Conservation (phyloP, 2,797 vertebrate genomes). For the Bovichtus diacanthus region DNA sequence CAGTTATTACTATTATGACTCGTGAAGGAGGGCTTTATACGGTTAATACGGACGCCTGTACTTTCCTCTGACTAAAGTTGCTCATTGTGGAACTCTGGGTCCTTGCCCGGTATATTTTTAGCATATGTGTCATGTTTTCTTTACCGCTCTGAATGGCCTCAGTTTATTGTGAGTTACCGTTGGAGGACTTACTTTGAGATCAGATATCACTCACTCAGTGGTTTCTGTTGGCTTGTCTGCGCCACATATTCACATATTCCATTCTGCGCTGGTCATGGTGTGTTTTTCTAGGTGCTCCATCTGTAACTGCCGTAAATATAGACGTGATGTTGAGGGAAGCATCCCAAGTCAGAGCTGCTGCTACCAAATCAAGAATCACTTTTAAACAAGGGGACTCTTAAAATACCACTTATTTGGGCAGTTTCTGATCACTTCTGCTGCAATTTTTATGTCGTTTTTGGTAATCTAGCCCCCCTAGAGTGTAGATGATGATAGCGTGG, state of each 20-base stretch:
- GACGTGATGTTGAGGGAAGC: conserved; percentile 15
- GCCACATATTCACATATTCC: conserved; percentile 70
- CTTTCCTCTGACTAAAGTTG: conserved; percentile 65
- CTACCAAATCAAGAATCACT: not conserved
- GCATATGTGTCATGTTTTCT: conserved; percentile 79
- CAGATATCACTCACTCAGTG: conserved; percentile 70
- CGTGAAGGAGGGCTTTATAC: conserved; percentile 26
- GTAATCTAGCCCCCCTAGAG: conserved; percentile 35
- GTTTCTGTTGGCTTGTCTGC: conserved; percentile 62
- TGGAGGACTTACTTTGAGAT: conserved; percentile 66
- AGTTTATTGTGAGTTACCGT: conserved; percentile 75
- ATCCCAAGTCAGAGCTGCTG: not conserved
- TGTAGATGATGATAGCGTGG: conserved; percentile 42
- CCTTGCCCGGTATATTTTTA: conserved; percentile 75
- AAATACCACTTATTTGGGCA: not conserved
- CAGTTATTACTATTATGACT: conserved; percentile 18
- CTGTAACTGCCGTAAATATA: conserved; percentile 46
- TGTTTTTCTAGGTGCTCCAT: conserved; percentile 37
- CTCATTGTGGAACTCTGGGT: conserved; percentile 69
- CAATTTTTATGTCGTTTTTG: not conserved
- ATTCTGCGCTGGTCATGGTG: conserved; percentile 31
- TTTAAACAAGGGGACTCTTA: conserved; percentile 11
- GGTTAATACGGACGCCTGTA: conserved; percentile 40
- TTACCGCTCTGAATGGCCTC: conserved; percentile 65
- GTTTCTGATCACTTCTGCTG: conserved; percentile 18